phyloP scores from a whole-genome alignment of 2,888 invertebrate species.

The Epinotia brunnichana region DNA sequence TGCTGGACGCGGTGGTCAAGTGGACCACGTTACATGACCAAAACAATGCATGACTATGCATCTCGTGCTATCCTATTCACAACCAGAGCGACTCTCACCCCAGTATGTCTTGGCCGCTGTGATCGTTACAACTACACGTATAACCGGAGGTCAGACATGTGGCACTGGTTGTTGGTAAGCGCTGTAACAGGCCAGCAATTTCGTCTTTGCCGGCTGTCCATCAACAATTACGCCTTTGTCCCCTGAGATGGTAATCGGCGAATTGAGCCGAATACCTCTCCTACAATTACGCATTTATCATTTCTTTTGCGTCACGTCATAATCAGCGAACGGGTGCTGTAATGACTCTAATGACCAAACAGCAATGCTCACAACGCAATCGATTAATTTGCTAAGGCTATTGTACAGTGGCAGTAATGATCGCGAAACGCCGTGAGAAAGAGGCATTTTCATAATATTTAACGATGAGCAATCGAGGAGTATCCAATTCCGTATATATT shows the following conservation, averaged over 20 bases:
- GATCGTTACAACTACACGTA: too few relatives aligned
- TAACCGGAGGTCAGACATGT: neutral
- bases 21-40: constrained; percentile 26
- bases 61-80: neutral
- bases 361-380: neutral
- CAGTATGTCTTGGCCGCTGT: too few relatives aligned
- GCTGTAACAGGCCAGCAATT: neutral
- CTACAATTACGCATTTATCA: constrained; percentile 1
- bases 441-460: constrained; percentile 44
- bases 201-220: neutral
- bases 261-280: constrained; percentile 3
- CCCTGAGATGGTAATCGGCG: neutral
- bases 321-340: neutral
- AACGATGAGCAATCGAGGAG: constrained; percentile 44
- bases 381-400: constrained; percentile 24
- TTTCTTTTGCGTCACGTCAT: constrained; percentile 2
- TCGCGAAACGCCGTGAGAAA: constrained; percentile 32
- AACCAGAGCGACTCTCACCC: neutral
- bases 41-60: constrained; percentile 10
- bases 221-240: neutral
- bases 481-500: constrained; percentile 25
- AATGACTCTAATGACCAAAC: constrained; percentile 17
- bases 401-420: constrained; percentile 21
- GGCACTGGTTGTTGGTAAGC: neutral
- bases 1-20: constrained; percentile 45